Evolutionary conservation across 1,140 invertebrate species (phyloP), one percentile per base, ranked within the genome.

Genomic region (Globodera rostochiensis): DNA sequence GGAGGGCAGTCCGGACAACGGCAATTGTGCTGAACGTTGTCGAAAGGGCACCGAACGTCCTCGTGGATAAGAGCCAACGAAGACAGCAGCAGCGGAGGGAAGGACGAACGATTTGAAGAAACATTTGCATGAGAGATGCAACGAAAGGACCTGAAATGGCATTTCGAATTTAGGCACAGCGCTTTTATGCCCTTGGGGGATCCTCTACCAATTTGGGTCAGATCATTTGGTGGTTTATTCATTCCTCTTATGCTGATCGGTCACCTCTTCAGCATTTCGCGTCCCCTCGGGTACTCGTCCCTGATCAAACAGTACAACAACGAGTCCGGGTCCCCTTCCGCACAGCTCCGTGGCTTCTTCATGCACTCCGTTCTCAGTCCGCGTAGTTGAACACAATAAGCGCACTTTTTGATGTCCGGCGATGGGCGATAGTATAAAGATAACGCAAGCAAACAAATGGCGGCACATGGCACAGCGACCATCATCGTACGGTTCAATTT

Each of bases 271-370:
- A 78, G 47, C 21, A 46, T 25, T 15, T 78, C 77, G 13, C 77
- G 36, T 64, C 77, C 77, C 77, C 64, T 69, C 47, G 66, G 49
- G 64, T 78, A 60, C 19, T 78, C 77, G 21, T 78, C 36, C 6
- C 77, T 53, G 15, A 13, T 47, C 50, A 78, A 49, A 21, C 77
- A 78, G 70, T 78, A 78, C 49, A 78, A 25, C 70, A 78, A 69
- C n/a, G 77, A 71, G 70, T 78, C 77, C 25, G 77, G 75, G n/a
- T 77, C 75, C 75, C 57, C 66, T n/a, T 77, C 75, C 13, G 75
- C 64, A 69, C 77, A 78, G 50, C 45, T 64, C 64, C 64, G 7
- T 3, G 77, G 64, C 46, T 69, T 49, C 47, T 78, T 19, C 0
- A 7, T 69, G 70, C 77, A 78, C 7, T 25, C 50, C 7, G 47